Evolutionary conservation across 2,888 invertebrate species (phyloP), one percentile per base, ranked within the genome.

Genomic region (Chymomyza procnemis): DNA sequence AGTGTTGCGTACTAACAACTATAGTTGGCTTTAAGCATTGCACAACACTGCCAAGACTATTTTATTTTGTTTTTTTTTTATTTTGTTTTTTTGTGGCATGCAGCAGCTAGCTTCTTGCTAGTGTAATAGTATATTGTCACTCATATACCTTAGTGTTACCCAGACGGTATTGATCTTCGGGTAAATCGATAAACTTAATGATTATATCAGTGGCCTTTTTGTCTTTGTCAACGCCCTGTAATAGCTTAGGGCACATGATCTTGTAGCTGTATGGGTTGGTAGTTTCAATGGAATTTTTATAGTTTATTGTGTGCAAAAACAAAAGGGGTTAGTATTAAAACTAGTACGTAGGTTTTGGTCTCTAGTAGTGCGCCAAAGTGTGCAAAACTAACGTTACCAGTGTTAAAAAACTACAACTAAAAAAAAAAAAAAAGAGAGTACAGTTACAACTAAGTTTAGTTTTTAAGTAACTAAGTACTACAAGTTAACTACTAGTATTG

Each of bases 211-310:
- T 94, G 87, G 96, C 95, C 93, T 96, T 95, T 92, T 95, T 83
- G 64, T 88, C 88, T 90, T 90, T 90, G 3, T 86, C 87, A 73
- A 89, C 85, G 78, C 89, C 90, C 74, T 72, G 63, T 92, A 96
- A 91, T 91, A 93, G 94, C 92, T 95, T 96, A 92, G 98, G 97
- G 93, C 98, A 98, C 95, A 99, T 96, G 94, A 99, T 98, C 94
- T 98, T 97, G 96, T 99, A 99, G 95, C 97, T 97, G 95, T 93
- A 93, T 93, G 93, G 90, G 88, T 71, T 72, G 34, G 58, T 55
- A 34, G 56, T 64, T 64, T 26, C 47, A 48, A 58, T 60, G 65
- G 74, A 70, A 62, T 60, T 60, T 74, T 79, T 81, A 12, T 18
- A 52, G n/a, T n/a, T 54, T 54, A 50, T 50, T 50, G 50, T 54